Conservation (phyloP, 1,140 invertebrate species). For the Phymorhynchus buccinoides region DNA sequence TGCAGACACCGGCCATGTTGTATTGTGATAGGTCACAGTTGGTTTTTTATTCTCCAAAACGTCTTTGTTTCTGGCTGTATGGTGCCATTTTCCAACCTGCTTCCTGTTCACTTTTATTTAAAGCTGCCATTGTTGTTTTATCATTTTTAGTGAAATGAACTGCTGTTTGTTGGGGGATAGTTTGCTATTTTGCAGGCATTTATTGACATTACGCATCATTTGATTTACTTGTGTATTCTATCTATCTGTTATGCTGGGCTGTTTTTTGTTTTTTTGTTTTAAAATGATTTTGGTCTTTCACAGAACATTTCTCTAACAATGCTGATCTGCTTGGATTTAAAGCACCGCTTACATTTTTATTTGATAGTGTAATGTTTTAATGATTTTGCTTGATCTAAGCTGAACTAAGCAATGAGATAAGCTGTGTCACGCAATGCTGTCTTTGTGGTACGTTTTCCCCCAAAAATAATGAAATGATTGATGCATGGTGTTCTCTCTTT, state of each 20-base stretch:
- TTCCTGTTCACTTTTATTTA: neutral
- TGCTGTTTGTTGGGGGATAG: neutral
- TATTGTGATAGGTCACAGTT: conserved; percentile 3
- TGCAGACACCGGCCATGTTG: neutral
- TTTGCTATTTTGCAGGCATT: neutral
- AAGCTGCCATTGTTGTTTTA: neutral
- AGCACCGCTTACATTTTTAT: no score
- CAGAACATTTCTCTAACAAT: no score
- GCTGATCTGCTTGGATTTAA: no score
- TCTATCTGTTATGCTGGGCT: conserved; percentile 3
- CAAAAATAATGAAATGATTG: no score
- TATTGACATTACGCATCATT: neutral
- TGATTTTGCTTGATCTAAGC: no score
- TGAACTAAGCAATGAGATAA: no score
- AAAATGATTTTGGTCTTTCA: no score
- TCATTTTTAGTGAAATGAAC: neutral
- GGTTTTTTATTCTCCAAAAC: neutral
- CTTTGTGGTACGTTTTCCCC: no score
- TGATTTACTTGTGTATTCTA: neutral
- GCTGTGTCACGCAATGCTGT: no score
- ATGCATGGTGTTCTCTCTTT: no score
- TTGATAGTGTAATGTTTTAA: no score
- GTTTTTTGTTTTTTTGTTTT: no score
- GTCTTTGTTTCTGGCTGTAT: neutral
- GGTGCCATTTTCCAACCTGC: neutral